A percentile compares a stretch with the other conserved stretches of the same genome.
phyloP scores from a whole-genome alignment of 2,888 invertebrate species.

The Chrysomela aeneicollis region DNA sequence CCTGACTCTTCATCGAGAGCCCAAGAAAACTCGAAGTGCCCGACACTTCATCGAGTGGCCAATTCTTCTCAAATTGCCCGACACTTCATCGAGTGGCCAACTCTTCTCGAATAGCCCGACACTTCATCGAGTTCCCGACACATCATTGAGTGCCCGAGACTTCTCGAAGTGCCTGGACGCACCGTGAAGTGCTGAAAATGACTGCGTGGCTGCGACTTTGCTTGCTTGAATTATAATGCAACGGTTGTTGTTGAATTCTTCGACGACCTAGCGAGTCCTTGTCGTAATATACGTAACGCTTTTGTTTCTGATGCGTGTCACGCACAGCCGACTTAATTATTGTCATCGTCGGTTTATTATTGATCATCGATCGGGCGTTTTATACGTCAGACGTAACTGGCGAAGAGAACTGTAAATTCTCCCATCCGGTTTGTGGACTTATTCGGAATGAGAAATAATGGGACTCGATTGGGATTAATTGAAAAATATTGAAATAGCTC shows the following conservation, averaged over 20 bases:
- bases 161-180: no score
- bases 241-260: background rate
- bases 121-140: no score
- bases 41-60: no score
- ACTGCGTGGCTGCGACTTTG: background rate
- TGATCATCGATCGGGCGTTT: background rate
- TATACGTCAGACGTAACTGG: background rate
- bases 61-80: no score
- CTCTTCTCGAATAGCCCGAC: no score
- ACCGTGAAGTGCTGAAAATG: no score
- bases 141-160: no score
- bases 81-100: no score
- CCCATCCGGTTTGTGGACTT: constrained; percentile 11
- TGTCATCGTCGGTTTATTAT: constrained; percentile 1
- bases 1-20: no score
- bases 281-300: background rate
- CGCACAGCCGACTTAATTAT: background rate
- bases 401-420: constrained; percentile 3
- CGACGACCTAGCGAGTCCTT: background rate
- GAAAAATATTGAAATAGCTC: background rate
- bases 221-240: background rate
- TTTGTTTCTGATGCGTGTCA: constrained; percentile 3
- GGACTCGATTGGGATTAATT: constrained; percentile 10
- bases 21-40: no score
- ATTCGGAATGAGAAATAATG: constrained; percentile 15